Percentiles rank a stretch among this genome's conserved stretches.
Evolutionary conservation across 2,113 vertebrate genomes (phyloP).

Genomic region (Halichoeres trimaculatus): DNA sequence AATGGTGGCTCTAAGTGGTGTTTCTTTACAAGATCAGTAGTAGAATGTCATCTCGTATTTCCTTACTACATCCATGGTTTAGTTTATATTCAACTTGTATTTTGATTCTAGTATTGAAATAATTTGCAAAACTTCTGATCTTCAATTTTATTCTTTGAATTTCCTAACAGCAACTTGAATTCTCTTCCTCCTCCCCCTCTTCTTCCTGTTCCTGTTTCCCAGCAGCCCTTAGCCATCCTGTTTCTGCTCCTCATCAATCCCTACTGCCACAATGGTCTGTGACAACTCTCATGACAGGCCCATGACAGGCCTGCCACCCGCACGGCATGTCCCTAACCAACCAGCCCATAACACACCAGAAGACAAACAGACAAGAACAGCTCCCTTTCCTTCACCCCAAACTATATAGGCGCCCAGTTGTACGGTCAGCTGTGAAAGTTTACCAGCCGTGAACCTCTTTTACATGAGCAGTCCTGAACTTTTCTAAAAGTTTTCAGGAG

Average conservation of each 20-base stretch:
- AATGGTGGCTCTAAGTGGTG: not conserved
- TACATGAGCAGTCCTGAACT: too few relatives aligned
- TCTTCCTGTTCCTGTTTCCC: constrained; percentile 68
- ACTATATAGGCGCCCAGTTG: constrained; percentile 35
- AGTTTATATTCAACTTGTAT: not conserved
- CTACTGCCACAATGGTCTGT: constrained; percentile 75
- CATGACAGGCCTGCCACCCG: constrained; percentile 66
- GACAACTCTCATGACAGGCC: constrained; percentile 72
- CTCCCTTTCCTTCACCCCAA: constrained; percentile 63
- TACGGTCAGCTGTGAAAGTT: too few relatives aligned
- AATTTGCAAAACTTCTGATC: not conserved
- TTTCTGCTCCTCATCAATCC: constrained; percentile 82
- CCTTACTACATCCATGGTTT: not conserved
- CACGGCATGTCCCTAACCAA: constrained; percentile 46
- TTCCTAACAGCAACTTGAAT: constrained; percentile 17
- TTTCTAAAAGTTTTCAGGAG: too few relatives aligned
- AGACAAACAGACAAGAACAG: constrained; percentile 75
- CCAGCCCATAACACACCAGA: constrained; percentile 49
- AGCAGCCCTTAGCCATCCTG: constrained; percentile 67
- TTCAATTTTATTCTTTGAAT: not conserved
- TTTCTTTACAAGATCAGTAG: not conserved
- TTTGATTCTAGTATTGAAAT: constrained; percentile 5
- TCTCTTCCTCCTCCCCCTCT: constrained; percentile 33
- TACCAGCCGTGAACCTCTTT: too few relatives aligned
- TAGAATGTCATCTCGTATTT: not conserved